Conservation (phyloP, 2,113 vertebrate genomes). For the Oxyura jamaicensis region DNA sequence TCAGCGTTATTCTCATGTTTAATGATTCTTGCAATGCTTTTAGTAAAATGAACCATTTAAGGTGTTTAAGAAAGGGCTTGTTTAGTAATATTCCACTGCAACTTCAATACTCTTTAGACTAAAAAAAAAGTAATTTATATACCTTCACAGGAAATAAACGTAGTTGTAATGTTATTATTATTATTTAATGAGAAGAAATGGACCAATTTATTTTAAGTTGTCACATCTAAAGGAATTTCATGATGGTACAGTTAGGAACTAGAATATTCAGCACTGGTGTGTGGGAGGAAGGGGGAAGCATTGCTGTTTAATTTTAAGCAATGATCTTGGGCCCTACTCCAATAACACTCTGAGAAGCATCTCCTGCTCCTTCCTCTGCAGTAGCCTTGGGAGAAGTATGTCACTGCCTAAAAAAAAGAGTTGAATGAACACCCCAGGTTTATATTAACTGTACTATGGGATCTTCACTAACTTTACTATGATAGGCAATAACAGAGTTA, state of each 20-base stretch:
- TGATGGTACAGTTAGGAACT: background rate
- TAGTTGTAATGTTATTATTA: background rate
- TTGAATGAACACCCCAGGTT: background rate
- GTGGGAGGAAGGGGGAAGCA: background rate
- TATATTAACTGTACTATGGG: background rate
- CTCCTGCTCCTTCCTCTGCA: background rate
- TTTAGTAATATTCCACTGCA: background rate
- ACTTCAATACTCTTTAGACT: background rate
- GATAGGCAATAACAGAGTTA: background rate
- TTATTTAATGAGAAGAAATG: background rate
- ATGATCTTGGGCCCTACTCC: background rate
- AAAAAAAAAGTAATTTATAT: background rate
- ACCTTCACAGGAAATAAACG: background rate
- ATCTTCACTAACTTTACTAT: background rate
- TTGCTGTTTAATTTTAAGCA: background rate
- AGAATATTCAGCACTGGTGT: background rate
- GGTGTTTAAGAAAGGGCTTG: background rate
- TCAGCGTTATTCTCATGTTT: background rate
- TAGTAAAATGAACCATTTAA: background rate
- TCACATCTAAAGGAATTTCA: constrained; percentile 16
- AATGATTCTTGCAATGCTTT: background rate
- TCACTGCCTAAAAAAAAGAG: background rate
- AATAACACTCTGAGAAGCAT: background rate
- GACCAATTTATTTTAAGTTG: background rate
- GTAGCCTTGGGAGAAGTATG: background rate